phyloP scores from a whole-genome alignment of 1,140 invertebrate genomes.

The Cecropterus lyciades region DNA sequence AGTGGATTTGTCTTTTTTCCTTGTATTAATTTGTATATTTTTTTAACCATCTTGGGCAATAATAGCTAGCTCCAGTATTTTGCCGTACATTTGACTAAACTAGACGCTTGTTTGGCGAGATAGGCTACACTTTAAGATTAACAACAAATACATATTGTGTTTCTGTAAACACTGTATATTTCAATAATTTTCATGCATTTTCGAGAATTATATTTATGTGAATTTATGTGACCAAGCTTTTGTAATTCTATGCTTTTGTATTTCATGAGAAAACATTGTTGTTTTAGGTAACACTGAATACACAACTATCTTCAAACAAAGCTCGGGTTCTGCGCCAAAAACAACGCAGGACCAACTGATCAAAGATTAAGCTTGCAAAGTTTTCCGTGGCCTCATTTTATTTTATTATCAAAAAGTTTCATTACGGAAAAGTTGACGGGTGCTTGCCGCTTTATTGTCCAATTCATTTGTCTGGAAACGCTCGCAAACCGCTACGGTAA shows the following conservation, averaged over 20 bases:
- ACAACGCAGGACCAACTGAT: conserved; percentile 50
- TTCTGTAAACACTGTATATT: no score
- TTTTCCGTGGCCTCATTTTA: conserved; percentile 59
- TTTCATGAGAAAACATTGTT: not conserved
- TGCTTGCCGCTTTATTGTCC: conserved; percentile 71
- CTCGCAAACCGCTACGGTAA: conserved; percentile 63
- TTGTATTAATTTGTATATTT: no score
- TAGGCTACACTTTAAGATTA: no score
- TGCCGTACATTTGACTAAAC: no score
- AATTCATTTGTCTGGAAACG: conserved; percentile 73
- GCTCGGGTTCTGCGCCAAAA: conserved; percentile 32
- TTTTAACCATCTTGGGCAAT: no score
- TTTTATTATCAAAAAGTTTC: conserved; percentile 76
- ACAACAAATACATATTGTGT: no score
- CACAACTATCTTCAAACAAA: conserved; percentile 2
- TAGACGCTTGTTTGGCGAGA: no score
- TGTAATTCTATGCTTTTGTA: conserved; percentile 1
- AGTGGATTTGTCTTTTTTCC: no score
- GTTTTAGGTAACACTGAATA: conserved; percentile 4
- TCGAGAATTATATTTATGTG: no score
- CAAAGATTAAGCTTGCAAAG: conserved; percentile 64
- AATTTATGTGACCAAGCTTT: not conserved
- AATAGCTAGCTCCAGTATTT: no score
- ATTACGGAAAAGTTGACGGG: conserved; percentile 72
- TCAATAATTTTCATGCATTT: no score